These are phyloP conservation scores for Sinocyclocheilus anophthalmus DNA, from an alignment of 2,113 vertebrate species.

Conservation along the genomic window DNA sequence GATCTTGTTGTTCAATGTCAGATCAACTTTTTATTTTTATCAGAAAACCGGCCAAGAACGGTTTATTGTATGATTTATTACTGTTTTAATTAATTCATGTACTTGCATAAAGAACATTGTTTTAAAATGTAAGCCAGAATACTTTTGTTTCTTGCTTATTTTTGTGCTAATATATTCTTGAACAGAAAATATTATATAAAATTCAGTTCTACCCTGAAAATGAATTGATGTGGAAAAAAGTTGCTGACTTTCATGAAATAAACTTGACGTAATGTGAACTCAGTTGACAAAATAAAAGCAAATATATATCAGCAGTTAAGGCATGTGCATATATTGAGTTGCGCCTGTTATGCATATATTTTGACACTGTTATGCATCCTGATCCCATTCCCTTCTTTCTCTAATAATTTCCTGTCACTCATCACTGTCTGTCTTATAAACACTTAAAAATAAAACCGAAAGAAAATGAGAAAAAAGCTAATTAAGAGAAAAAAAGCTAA, in stretches of 20 bases:
- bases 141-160: background rate
- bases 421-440: no score
- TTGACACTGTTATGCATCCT: no score
- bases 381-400: no score
- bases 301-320: no score
- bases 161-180: constrained; percentile 17
- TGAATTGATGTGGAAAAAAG: background rate
- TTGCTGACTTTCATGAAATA: background rate
- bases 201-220: no score
- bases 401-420: no score
- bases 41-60: no score
- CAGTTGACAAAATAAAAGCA: background rate
- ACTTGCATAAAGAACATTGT: background rate
- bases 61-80: background rate
- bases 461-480: no score
- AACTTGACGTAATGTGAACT: background rate
- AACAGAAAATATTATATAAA: background rate
- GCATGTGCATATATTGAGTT: no score
- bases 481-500: no score
- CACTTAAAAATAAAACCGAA: no score
- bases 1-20: background rate
- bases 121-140: constrained; percentile 18
- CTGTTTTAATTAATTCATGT: constrained; percentile 25
- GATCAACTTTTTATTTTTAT: background rate
- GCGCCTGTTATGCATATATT: no score